Base-by-base conservation (phyloP, 2,888 invertebrate species). In the Andrena chrysosceles region DNA sequence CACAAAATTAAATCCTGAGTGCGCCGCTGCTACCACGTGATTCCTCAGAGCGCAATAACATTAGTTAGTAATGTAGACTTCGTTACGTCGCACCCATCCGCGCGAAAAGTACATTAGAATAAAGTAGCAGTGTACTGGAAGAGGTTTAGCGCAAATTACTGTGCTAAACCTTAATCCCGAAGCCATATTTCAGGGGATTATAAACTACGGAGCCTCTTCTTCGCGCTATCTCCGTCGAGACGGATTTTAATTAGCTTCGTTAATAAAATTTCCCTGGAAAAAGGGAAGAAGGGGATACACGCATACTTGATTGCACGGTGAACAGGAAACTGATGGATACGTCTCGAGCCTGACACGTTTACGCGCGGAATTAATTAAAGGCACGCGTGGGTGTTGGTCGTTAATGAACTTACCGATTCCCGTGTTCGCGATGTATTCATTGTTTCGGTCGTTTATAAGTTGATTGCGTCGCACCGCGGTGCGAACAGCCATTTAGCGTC, bases 381-480 rank as follows among this genome's bases (percentile, higher is more conserved):
- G n/a, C 54, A 13, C n/a, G 20, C 20, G 35, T 20, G 62, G 67
- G 29, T 31, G 33, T 56, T 42, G 48, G 75, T 52, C 64, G 56
- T 66, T 72, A 71, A 77, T 33, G 68, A 69, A 76, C 48, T 76
- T 69, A 63, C 29, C 76, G 42, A 76, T 76, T 49, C 42, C 16
- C 29, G 13, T 20, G 48, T 29, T 7, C 16, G 62, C 49, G 71
- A 60, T 71, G 59, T 20, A 56, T 48, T 63, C 66, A 52, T 77
- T 67, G 70, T 71, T 64, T 54, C 66, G 23, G 23, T 10, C 56
- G 67, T 78, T 72, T 72, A 72, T 42, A 78, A 56, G 67, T 81
- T 81, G 71, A 78, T 81, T 54, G 68, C 77, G 20, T 42, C 48
- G 29, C 63, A 49, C 7, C n/a, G 70, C 72, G 35, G 35, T 35